Base-by-base conservation (phyloP, 2,888 invertebrate species). In the Salticus scenicus region DNA sequence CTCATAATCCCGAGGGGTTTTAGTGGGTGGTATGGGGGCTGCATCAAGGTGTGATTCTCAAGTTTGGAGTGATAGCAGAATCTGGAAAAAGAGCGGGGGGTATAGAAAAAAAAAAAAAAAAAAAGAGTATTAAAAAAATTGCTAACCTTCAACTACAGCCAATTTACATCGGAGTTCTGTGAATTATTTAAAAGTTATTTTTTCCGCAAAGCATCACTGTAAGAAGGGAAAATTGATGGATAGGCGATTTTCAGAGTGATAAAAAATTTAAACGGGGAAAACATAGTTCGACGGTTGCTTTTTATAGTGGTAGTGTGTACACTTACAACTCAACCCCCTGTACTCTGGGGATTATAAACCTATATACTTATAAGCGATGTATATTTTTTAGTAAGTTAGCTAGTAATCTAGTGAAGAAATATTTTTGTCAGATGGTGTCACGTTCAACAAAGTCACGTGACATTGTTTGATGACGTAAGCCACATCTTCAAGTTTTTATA, bases 21-120 rank as follows among this genome's bases (percentile, higher is more conserved):
- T 14, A 17, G 30, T 24, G 24, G 24, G 27, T 7, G 12, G 12
- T 30, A 17, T 5, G 17, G 66, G 71, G 27, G 47, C 30, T 24
- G 28, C 74, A 74, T 80, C 74, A 77, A 83, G 83, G 83, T 83
- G 83, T 83, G 83, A 83, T 83, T 83, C 77, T 69, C 75, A 41
- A 75, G 76, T 70, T n/a, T 76, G 73, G 83, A 71, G 83, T 76
- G 77, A 83, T 83, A 77, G 83, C 14, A 63, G 76, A 66, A 77
- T 72, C 71, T 31, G 70, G 51, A 73, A 67, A 27, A 47, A 28
- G 33, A n/a, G 67, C n/a, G n/a, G n/a, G n/a, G n/a, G n/a, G n/a
- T 37, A 37, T 37, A 37, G 10, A 14, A 41, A 24, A 41, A 24
- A 20, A 33, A 33, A 7, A 10, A 33, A 10, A 66, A 30, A 73